phyloP scores from a whole-genome alignment of 2,113 vertebrate species.

The Oncorhynchus kisutch region DNA sequence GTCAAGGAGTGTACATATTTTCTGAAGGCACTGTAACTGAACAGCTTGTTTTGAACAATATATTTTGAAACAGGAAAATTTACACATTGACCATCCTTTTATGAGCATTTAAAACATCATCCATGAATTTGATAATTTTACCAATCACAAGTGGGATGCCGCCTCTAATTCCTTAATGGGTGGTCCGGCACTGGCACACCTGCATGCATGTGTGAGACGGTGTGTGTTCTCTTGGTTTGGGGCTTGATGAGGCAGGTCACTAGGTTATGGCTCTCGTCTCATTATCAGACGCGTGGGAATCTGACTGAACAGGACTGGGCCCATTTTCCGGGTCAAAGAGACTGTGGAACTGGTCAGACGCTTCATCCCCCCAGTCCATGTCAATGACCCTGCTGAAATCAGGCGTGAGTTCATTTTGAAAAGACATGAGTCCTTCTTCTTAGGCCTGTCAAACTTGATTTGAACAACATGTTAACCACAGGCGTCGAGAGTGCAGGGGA shows the following conservation, averaged over 20 bases:
- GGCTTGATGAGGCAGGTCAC: too few relatives aligned
- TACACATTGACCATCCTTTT: too few relatives aligned
- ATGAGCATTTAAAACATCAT: too few relatives aligned
- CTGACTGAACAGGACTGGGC: background rate
- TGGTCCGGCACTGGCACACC: too few relatives aligned
- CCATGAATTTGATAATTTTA: too few relatives aligned
- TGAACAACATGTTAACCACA: background rate
- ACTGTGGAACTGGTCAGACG: background rate
- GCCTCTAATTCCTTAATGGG: too few relatives aligned
- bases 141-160: too few relatives aligned
- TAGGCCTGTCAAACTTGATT: conserved; percentile 1
- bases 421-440: background rate
- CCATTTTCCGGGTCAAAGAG: background rate
- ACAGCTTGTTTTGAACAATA: too few relatives aligned
- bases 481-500: background rate
- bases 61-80: too few relatives aligned
- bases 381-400: conserved; percentile 23
- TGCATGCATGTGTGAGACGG: background rate
- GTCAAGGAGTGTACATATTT: too few relatives aligned
- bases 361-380: background rate
- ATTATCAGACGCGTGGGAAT: background rate
- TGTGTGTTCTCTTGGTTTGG: background rate
- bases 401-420: background rate
- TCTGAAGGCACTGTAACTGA: too few relatives aligned
- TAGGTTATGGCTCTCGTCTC: background rate